These are phyloP conservation scores for Carcharodon carcharias DNA, from an alignment of 2,797 vertebrate genomes.

Conservation along the genomic window DNA sequence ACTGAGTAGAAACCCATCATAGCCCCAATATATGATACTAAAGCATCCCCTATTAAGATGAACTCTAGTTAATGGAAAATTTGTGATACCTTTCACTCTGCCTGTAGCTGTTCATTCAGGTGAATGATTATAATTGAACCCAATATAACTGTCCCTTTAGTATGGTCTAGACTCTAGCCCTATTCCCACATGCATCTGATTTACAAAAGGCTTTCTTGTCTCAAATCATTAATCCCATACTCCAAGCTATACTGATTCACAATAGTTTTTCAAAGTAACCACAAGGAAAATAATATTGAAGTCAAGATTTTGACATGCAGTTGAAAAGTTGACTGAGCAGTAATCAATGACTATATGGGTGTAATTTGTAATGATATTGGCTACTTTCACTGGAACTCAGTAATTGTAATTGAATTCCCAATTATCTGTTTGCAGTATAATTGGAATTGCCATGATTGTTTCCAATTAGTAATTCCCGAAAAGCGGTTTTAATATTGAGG, in stretches of 20 bases:
- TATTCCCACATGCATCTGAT: conserved; percentile 6
- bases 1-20: not conserved
- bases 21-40: not conserved
- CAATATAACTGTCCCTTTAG: not conserved
- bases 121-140: not conserved
- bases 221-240: not conserved
- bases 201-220: not conserved
- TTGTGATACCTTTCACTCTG: not conserved
- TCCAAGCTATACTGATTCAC: not conserved
- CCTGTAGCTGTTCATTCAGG: not conserved
- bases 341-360: conserved; percentile 17
- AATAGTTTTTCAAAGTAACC: not conserved
- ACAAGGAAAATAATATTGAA: not conserved
- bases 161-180: not conserved
- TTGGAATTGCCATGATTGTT: conserved; percentile 42
- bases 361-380: conserved; percentile 33
- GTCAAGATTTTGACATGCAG: not conserved
- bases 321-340: conserved; percentile 10
- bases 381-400: conserved; percentile 40
- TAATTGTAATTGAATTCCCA: conserved; percentile 44
- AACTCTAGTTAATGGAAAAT: conserved; percentile 18
- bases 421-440: conserved; percentile 44
- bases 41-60: not conserved
- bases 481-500: conserved; percentile 36
- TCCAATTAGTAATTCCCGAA: conserved; percentile 38